Conservation (phyloP, 1,140 invertebrate genomes). For the Leptopilina boulardi region DNA sequence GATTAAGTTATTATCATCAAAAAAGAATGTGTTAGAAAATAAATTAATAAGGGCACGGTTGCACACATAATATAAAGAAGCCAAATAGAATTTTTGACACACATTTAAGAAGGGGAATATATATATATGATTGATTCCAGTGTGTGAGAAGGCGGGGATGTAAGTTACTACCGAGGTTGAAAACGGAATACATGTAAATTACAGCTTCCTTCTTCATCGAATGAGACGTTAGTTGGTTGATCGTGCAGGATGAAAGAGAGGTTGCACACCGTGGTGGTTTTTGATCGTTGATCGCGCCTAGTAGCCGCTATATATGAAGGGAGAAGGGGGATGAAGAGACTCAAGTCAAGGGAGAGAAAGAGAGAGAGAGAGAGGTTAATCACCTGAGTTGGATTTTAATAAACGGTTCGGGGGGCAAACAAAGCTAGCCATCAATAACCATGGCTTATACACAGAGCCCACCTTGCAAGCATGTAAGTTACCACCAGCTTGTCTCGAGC, state of each 20-base stretch:
- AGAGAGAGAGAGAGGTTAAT: slow-evolving; percentile 70
- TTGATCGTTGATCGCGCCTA: slow-evolving; percentile 45
- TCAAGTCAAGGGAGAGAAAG: no score
- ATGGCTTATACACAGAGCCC: slow-evolving; percentile 59
- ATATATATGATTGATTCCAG: slow-evolving; percentile 21
- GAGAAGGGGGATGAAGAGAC: slow-evolving; percentile 44
- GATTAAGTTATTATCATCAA: not conserved
- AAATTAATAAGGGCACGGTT: not conserved
- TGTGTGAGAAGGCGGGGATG: slow-evolving; percentile 15
- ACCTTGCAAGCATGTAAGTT: slow-evolving; percentile 53
- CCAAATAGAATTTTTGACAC: not conserved
- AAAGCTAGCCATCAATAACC: slow-evolving; percentile 73
- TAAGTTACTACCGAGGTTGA: slow-evolving; percentile 19
- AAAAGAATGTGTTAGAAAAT: not conserved
- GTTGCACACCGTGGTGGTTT: slow-evolving; percentile 19
- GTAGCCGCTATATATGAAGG: slow-evolving; percentile 55
- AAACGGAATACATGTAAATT: slow-evolving; percentile 30
- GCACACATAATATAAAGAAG: not conserved
- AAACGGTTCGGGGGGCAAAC: slow-evolving; percentile 72
- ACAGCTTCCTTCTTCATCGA: slow-evolving; percentile 19
- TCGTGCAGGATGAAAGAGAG: slow-evolving; percentile 28
- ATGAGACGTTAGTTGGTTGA: slow-evolving; percentile 33
- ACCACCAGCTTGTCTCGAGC: slow-evolving; percentile 67
- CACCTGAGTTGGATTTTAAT: slow-evolving; percentile 72
- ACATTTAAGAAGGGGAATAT: not conserved